phyloP scores from a whole-genome alignment of 1,140 invertebrate species.

The Sitophilus oryzae region DNA sequence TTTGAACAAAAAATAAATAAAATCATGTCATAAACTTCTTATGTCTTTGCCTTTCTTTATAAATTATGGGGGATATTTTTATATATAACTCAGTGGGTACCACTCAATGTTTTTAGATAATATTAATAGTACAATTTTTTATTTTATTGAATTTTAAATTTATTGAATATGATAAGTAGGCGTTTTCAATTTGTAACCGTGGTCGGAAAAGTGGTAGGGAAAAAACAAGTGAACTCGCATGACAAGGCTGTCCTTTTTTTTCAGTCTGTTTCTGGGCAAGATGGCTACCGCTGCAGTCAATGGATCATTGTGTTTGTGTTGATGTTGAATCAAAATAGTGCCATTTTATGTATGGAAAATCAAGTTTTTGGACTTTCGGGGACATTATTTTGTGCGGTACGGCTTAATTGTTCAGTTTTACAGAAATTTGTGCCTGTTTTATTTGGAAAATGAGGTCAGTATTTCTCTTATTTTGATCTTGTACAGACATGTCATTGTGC shows the following conservation, averaged over 20 bases:
- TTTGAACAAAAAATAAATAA: not conserved
- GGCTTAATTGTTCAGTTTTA: not conserved
- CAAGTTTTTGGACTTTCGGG: not conserved
- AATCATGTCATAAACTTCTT: not conserved
- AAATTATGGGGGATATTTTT: no score
- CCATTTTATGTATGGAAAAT: not conserved
- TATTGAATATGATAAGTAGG: not conserved
- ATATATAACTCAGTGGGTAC: no score
- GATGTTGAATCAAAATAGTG: not conserved
- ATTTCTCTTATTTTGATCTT: not conserved
- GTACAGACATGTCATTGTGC: not conserved
- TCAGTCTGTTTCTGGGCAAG: not conserved
- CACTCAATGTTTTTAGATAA: no score
- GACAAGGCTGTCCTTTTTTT: not conserved
- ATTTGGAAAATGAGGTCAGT: not conserved
- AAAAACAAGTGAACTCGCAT: not conserved
- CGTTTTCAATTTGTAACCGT: not conserved
- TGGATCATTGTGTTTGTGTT: not conserved
- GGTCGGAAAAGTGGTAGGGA: not conserved
- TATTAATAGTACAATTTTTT: no score
- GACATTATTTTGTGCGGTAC: not conserved
- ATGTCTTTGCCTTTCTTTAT: no score
- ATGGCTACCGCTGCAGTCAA: not conserved
- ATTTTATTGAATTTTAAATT: no score
- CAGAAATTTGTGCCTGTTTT: not conserved